phyloP scores from a whole-genome alignment of 2,888 invertebrate genomes.

The Gortyna flavago region DNA sequence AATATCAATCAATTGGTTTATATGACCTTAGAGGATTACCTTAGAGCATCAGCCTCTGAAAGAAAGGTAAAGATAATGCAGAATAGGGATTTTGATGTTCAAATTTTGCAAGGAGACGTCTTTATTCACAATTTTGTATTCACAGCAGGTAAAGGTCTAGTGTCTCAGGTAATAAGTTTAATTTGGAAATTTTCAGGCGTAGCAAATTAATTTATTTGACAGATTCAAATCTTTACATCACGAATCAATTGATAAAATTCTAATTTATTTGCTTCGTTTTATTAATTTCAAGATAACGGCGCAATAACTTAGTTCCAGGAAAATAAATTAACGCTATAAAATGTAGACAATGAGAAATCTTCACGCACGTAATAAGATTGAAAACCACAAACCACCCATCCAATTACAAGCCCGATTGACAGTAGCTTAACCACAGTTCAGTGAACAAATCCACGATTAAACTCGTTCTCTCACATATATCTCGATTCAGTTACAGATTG shows the following conservation, averaged over 20 bases:
- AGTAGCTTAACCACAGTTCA: slow-evolving; percentile 47
- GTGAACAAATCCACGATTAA: slow-evolving; percentile 49
- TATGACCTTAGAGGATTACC: not conserved
- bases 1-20: too few relatives aligned
- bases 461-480: slow-evolving; percentile 39
- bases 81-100: slow-evolving; percentile 7
- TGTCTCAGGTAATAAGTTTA: slow-evolving; percentile 35
- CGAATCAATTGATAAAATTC: slow-evolving; percentile 33
- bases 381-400: slow-evolving; percentile 38
- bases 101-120: slow-evolving; percentile 12
- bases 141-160: slow-evolving; percentile 25
- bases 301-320: not conserved
- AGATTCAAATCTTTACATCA: slow-evolving; percentile 30
- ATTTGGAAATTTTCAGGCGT: slow-evolving; percentile 32
- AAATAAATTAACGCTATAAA: not conserved
- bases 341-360: not conserved
- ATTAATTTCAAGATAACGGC: not conserved
- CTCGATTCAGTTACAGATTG: slow-evolving; percentile 56
- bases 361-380: slow-evolving; percentile 2
- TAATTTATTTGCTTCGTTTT: slow-evolving; percentile 18
- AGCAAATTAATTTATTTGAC: slow-evolving; percentile 26
- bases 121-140: slow-evolving; percentile 34
- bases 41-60: not conserved
- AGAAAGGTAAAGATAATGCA: not conserved
- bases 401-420: slow-evolving; percentile 43